These are phyloP conservation scores for Helicolenus hilgendorfi DNA, from an alignment of 2,797 vertebrate species.

Conservation along the genomic window DNA sequence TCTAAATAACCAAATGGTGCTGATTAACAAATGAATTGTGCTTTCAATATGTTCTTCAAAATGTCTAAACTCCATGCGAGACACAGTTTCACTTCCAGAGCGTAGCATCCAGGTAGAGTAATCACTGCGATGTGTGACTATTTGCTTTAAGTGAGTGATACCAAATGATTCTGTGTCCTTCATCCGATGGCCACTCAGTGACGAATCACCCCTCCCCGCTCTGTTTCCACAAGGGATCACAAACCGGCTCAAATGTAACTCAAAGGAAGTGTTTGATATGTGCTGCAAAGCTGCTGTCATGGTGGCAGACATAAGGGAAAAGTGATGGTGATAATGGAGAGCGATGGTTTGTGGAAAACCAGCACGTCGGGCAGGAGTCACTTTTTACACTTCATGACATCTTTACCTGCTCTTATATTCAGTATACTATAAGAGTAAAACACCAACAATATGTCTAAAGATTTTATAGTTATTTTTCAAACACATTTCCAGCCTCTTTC, in stretches of 20 bases:
- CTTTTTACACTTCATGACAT: background rate
- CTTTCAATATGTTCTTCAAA: background rate
- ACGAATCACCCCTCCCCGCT: background rate
- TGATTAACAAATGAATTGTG: background rate
- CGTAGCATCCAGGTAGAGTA: background rate
- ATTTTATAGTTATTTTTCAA: too few species aligned
- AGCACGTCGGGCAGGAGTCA: background rate
- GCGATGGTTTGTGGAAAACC: background rate
- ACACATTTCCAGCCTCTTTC: too few species aligned
- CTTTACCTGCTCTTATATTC: background rate
- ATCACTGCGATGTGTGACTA: background rate
- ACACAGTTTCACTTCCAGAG: background rate
- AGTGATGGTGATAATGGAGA: background rate
- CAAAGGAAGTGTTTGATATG: background rate
- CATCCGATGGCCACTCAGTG: conserved; percentile 10
- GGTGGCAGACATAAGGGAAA: background rate
- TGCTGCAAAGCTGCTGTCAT: background rate
- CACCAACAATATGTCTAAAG: too few species aligned
- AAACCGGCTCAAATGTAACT: background rate
- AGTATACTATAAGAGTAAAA: background rate
- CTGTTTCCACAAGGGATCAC: background rate
- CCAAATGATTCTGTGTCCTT: conserved; percentile 15
- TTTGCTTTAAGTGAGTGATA: background rate
- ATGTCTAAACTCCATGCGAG: background rate
- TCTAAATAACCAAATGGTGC: background rate